Conservation (phyloP, 2,797 vertebrate genomes). For the Sebastes oblongus region DNA sequence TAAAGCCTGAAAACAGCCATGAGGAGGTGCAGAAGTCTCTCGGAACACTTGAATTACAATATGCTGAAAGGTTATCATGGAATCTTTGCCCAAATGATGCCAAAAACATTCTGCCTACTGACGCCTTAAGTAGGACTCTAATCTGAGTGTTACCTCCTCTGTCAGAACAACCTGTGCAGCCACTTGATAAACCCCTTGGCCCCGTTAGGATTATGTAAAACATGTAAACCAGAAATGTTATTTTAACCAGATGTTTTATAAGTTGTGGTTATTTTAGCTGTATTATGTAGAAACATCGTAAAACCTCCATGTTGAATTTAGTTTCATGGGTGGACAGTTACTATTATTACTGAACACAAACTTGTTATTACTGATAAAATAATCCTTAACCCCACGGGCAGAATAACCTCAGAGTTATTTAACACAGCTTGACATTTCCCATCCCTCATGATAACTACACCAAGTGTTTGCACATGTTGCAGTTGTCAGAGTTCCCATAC, state of each 20-base stretch:
- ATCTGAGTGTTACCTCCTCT: neutral
- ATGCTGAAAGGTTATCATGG: no score
- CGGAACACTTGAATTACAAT: no score
- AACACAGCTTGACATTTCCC: conserved; percentile 21
- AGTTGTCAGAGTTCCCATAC: conserved; percentile 15
- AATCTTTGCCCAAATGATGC: no score
- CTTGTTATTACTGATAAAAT: neutral
- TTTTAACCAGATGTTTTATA: neutral
- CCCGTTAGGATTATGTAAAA: neutral
- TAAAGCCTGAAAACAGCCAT: no score
- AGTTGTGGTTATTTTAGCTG: neutral
- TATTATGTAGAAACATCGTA: neutral
- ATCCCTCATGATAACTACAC: neutral
- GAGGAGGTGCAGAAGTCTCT: no score
- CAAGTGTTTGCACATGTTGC: neutral
- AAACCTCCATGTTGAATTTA: neutral
- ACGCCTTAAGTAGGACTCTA: no score
- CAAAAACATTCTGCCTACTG: no score
- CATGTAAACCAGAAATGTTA: neutral
- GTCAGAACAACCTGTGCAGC: neutral
- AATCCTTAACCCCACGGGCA: neutral
- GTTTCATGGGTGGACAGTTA: neutral
- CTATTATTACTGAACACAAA: neutral
- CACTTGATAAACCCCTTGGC: neutral
- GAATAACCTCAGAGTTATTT: neutral